Evolutionary conservation across 30 jellyfish, hydroid and myxozoan genomes (phyloP).

Genomic region (Phacellophora camtschatica): DNA sequence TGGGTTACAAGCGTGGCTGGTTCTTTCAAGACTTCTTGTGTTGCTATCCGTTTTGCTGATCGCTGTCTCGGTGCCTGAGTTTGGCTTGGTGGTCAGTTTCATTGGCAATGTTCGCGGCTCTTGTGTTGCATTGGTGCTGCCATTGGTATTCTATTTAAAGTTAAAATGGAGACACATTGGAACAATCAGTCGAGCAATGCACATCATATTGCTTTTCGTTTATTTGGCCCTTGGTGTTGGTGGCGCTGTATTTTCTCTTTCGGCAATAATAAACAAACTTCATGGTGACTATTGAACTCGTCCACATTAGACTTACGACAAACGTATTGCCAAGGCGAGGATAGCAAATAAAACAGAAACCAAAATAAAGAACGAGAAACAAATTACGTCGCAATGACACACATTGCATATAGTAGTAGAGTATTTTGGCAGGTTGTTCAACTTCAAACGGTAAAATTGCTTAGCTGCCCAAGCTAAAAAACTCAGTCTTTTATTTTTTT

Average conservation of each 20-base stretch:
- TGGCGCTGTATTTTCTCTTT: conserved; percentile 48
- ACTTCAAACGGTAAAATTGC: no score
- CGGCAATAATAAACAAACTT: conserved; percentile 13
- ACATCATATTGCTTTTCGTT: conserved; percentile 1
- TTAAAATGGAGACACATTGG: conserved; percentile 29
- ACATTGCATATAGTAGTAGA: no score
- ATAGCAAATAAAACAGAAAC: no score
- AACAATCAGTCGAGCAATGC: background rate
- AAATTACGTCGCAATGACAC: no score
- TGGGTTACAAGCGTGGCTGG: conserved; percentile 19
- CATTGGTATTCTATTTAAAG: conserved; percentile 47
- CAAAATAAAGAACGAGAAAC: no score
- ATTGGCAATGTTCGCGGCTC: conserved; percentile 78
- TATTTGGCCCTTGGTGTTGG: conserved; percentile 28
- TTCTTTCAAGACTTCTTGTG: conserved; percentile 35
- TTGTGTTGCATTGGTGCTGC: conserved; percentile 25
- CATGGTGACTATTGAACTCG: no score
- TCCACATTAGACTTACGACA: no score
- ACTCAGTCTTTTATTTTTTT: no score
- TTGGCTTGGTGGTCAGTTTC: conserved; percentile 66
- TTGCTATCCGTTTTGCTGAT: conserved; percentile 10
- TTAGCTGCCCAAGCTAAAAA: no score
- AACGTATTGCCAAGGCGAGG: no score
- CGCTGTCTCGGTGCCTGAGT: conserved; percentile 72
- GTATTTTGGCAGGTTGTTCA: no score